Evolutionary conservation across 1,140 invertebrate species (phyloP), one percentile per base, ranked within the genome.

Genomic region (Sitodiplosis mosellana): DNA sequence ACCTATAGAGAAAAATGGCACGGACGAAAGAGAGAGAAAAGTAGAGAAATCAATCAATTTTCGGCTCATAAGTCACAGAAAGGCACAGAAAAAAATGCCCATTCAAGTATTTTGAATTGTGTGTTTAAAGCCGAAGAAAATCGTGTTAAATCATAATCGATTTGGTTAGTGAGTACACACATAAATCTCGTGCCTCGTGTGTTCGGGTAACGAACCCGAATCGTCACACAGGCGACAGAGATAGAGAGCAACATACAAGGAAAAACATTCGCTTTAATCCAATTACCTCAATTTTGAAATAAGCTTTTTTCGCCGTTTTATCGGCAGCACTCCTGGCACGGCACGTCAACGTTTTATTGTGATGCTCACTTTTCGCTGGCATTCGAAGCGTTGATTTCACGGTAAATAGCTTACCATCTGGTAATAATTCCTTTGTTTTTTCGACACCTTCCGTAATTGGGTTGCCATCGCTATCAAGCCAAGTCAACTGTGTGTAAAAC

Each of bases 341-440:
- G 62, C 82, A 84, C 46, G 78, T 78, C 54, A 83, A 76, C 33
- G 71, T 78, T 52, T 76, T 77, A 55, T 80, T 81, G 58, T 82
- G 72, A 60, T 83, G 77, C 45, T 75, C 71, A 56, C 77, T 76
- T 47, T 73, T 73, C 1, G 81, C 78, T 53, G 71, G 75, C 48
- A 83, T 68, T 51, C 69, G 73, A 44, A 82, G 64, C 11, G 75
- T 69, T 34, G 76, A 78, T 53, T 66, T 73, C 11, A 79, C 74
- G 34, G 73, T 78, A 51, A 69, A 72, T 43, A 77, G 63, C 51
- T 76, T 75, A 2, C 71, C 73, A 53, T 78, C 76, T 36, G 70
- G 67, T 52, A 73, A 65, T 43, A 69, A 55, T 46, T 76, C 70
- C 22, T 65, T 66, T 45, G 68, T 65, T 46, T 71, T 69, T 51